Evolutionary conservation across 2,797 vertebrate genomes (phyloP).

Genomic region (Myotis daubentonii): DNA sequence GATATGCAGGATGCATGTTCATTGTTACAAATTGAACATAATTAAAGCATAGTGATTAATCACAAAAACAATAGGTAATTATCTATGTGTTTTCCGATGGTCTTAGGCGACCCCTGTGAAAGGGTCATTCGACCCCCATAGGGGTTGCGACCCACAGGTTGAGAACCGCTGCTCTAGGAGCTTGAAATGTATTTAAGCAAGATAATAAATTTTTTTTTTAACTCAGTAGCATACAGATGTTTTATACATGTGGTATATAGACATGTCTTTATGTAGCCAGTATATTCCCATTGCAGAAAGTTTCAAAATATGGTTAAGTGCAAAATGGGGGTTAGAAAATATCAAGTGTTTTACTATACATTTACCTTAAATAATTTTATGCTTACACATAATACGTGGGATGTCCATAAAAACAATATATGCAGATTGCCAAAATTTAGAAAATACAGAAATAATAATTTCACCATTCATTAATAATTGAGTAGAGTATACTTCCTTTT

Average conservation of each 20-base stretch:
- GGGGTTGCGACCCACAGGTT: too few relatives aligned
- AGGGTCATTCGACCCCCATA: too few relatives aligned
- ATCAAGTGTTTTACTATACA: background rate
- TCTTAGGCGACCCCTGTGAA: too few relatives aligned
- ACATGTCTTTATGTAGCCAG: background rate
- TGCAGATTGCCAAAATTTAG: background rate
- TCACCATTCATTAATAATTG: background rate
- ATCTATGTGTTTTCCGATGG: too few relatives aligned
- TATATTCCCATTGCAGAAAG: background rate
- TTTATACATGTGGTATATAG: background rate
- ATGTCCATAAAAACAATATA: background rate
- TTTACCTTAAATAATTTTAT: background rate
- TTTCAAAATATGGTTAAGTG: background rate
- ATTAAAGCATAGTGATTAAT: too few relatives aligned
- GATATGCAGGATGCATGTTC: too few relatives aligned
- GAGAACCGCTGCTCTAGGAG: background rate
- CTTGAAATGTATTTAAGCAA: background rate
- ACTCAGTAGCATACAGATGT: background rate
- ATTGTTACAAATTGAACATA: too few relatives aligned
- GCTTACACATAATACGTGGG: background rate
- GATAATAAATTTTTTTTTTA: background rate
- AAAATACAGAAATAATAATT: background rate
- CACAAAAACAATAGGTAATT: too few relatives aligned
- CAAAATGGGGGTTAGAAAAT: background rate
- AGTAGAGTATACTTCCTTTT: background rate